Conservation (phyloP, 2,888 invertebrate genomes). For the Diplazon laetatorius region DNA sequence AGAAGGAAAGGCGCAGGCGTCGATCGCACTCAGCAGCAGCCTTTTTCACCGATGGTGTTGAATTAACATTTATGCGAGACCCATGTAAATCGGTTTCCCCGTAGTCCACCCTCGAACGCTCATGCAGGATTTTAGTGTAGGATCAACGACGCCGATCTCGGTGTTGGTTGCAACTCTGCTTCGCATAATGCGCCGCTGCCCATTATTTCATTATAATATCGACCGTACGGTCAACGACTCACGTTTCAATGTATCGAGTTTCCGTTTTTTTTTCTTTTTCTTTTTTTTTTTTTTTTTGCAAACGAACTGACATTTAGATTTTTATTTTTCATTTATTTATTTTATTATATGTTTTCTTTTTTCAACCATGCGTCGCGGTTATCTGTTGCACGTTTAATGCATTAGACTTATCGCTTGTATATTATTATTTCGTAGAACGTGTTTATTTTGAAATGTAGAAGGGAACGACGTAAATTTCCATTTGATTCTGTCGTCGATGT, state of each 20-base stretch:
- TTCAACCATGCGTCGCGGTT: no score
- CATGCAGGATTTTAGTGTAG: background rate
- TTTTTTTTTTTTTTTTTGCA: background rate
- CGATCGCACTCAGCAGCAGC: slow-evolving; percentile 28
- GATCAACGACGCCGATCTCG: slow-evolving; percentile 22
- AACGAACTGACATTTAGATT: slow-evolving; percentile 14
- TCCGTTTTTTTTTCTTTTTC: no score
- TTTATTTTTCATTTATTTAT: no score
- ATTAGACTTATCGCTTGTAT: background rate
- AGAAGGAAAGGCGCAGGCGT: background rate
- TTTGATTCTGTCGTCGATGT: background rate
- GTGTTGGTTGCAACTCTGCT: background rate
- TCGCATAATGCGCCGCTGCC: background rate
- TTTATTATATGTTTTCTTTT: no score
- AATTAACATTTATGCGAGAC: slow-evolving; percentile 53
- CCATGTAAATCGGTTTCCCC: slow-evolving; percentile 31
- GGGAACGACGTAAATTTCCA: background rate
- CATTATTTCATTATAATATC: slow-evolving; percentile 15
- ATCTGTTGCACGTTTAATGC: background rate
- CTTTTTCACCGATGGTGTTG: slow-evolving; percentile 55
- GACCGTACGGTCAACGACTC: slow-evolving; percentile 4
- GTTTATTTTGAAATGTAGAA: no score
- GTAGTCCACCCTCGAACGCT: background rate
- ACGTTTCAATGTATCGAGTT: background rate
- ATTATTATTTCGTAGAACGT: no score